A percentile compares a stretch with the other conserved stretches of the same genome.
Evolutionary conservation across 1,140 invertebrate species (phyloP).

Genomic region (Wasmannia auropunctata): DNA sequence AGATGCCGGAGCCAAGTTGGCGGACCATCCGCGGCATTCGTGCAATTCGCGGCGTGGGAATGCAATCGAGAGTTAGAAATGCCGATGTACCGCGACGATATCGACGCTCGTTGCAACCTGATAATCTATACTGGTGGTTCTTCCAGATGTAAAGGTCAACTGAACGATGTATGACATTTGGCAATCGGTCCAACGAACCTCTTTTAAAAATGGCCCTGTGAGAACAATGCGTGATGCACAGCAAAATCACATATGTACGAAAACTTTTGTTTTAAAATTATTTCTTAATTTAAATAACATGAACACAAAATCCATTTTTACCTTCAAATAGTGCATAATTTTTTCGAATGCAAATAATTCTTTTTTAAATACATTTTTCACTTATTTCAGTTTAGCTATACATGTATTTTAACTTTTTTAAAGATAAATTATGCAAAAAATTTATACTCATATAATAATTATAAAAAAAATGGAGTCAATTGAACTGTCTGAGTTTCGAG

Average conservation of each 20-base stretch:
- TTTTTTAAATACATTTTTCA: neutral
- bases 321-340: neutral
- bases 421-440: neutral
- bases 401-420: neutral
- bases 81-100: conserved; percentile 52
- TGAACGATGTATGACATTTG: conserved; percentile 1
- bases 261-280: neutral
- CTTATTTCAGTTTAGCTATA: neutral
- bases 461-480: no score
- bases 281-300: neutral
- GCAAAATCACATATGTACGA: neutral
- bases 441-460: no score
- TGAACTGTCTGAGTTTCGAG: neutral
- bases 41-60: conserved; percentile 61
- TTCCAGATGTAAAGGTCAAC: conserved; percentile 43
- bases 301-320: neutral
- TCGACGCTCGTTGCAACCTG: conserved; percentile 1
- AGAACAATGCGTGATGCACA: neutral
- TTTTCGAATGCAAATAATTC: neutral
- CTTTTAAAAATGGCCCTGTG: neutral
- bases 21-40: conserved; percentile 31
- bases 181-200: neutral
- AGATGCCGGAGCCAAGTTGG: conserved; percentile 13
- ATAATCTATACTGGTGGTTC: conserved; percentile 28
- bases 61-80: conserved; percentile 51